A percentile compares a stretch with the other conserved stretches of the same genome.
phyloP scores from a whole-genome alignment of 2,113 vertebrate genomes.

The Nycticebus coucang region DNA sequence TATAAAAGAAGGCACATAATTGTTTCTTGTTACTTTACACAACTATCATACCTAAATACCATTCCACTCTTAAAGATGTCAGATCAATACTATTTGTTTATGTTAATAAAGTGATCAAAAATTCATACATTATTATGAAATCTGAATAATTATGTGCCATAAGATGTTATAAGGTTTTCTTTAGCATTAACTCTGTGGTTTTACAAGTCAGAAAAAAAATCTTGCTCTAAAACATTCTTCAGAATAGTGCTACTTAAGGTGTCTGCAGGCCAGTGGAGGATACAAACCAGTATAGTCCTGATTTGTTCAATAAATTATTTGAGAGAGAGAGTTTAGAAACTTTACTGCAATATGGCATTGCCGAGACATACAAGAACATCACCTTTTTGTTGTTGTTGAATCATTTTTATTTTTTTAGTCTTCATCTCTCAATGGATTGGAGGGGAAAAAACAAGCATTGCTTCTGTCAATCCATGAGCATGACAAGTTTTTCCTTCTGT shows the following conservation, averaged over 20 bases:
- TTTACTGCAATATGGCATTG: not conserved
- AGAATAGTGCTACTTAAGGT: not conserved
- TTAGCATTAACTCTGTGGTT: not conserved
- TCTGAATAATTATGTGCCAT: not conserved
- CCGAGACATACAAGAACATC: not conserved
- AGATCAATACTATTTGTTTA: not conserved
- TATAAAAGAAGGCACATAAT: not conserved
- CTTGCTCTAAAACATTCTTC: not conserved
- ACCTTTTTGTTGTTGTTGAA: not conserved
- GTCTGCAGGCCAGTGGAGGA: not conserved
- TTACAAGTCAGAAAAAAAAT: not conserved
- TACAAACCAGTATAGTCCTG: not conserved
- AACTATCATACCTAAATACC: conserved; percentile 12
- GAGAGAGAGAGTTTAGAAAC: not conserved
- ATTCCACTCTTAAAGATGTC: not conserved
- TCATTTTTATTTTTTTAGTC: not conserved
- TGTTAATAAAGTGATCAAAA: not conserved
- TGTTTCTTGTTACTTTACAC: not conserved
- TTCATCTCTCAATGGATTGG: not conserved
- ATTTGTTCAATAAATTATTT: not conserved
- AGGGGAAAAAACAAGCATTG: not conserved
- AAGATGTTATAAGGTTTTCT: not conserved
- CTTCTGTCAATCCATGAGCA: no score
- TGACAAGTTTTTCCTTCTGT: no score
- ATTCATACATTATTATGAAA: not conserved